Conservation (phyloP, 2,888 invertebrate genomes). For the Drosophila melanosoma region DNA sequence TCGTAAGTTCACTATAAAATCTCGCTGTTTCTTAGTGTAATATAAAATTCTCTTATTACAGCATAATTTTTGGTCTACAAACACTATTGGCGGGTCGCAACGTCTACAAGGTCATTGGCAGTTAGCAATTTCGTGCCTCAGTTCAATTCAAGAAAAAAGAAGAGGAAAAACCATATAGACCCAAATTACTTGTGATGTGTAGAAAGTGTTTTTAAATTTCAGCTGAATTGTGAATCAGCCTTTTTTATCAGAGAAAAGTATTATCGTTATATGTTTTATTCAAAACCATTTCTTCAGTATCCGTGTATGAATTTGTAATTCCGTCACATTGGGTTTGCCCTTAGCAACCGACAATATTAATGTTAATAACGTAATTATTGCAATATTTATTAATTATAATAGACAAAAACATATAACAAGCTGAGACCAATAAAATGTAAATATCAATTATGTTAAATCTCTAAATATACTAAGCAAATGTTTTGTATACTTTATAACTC, state of each 20-base stretch:
- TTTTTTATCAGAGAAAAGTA: slow-evolving; percentile 43
- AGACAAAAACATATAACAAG: background rate
- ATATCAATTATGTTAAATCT: slow-evolving; percentile 8
- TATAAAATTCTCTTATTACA: slow-evolving; percentile 43
- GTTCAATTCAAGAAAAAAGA: slow-evolving; percentile 29
- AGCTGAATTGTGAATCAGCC: slow-evolving; percentile 11
- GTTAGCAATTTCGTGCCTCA: slow-evolving; percentile 60
- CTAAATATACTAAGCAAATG: background rate
- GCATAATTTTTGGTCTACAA: slow-evolving; percentile 82
- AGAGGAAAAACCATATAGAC: slow-evolving; percentile 24
- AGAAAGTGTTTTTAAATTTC: slow-evolving; percentile 18
- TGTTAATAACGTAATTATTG: background rate
- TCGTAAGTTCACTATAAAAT: slow-evolving; percentile 85
- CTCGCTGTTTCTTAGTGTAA: too few species aligned
- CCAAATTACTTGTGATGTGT: slow-evolving; percentile 42
- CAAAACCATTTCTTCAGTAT: background rate
- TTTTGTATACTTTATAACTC: background rate
- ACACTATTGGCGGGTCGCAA: slow-evolving; percentile 75
- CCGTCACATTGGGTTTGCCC: slow-evolving; percentile 26
- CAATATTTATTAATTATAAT: background rate
- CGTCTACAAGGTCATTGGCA: slow-evolving; percentile 81
- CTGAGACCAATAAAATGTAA: slow-evolving; percentile 35
- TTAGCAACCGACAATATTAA: slow-evolving; percentile 22
- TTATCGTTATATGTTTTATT: slow-evolving; percentile 39
- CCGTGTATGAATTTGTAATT: slow-evolving; percentile 25